Evolutionary conservation across 2,888 invertebrate genomes (phyloP).

Genomic region (Eristalis pertinax): DNA sequence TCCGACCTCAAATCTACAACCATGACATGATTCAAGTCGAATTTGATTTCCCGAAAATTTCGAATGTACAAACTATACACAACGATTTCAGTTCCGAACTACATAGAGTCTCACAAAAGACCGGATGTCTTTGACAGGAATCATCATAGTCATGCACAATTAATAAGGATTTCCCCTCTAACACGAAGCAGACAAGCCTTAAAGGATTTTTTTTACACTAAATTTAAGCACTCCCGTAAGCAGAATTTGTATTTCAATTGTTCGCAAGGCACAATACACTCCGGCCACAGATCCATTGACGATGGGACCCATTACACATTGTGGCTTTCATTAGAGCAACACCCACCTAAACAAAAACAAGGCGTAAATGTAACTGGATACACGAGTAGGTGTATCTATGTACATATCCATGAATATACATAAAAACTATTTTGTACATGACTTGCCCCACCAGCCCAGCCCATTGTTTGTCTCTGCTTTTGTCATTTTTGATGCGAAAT

Average conservation of each 20-base stretch:
- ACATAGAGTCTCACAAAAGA: too few species aligned
- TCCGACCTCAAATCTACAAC: too few species aligned
- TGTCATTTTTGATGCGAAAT: conserved; percentile 59
- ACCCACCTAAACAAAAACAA: not conserved
- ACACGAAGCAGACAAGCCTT: too few species aligned
- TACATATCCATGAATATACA: not conserved
- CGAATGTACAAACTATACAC: too few species aligned
- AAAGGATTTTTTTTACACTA: not conserved
- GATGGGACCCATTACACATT: not conserved
- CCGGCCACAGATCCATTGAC: not conserved
- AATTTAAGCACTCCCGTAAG: not conserved
- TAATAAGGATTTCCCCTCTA: too few species aligned
- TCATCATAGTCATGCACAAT: too few species aligned
- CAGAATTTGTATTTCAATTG: conserved; percentile 13
- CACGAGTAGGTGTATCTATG: not conserved
- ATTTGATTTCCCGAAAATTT: too few species aligned
- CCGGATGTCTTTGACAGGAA: too few species aligned
- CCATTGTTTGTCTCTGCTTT: conserved; percentile 55
- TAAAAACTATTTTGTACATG: conserved; percentile 43
- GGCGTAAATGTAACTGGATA: not conserved
- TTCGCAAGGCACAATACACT: conserved; percentile 15
- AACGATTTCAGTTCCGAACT: too few species aligned
- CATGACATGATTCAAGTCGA: too few species aligned
- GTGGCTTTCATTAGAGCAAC: not conserved
- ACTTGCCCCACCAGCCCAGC: conserved; percentile 7